Evolutionary conservation across 2,113 vertebrate genomes (phyloP), one percentile per base, ranked within the genome.

Genomic region (Glaucidium brasilianum): DNA sequence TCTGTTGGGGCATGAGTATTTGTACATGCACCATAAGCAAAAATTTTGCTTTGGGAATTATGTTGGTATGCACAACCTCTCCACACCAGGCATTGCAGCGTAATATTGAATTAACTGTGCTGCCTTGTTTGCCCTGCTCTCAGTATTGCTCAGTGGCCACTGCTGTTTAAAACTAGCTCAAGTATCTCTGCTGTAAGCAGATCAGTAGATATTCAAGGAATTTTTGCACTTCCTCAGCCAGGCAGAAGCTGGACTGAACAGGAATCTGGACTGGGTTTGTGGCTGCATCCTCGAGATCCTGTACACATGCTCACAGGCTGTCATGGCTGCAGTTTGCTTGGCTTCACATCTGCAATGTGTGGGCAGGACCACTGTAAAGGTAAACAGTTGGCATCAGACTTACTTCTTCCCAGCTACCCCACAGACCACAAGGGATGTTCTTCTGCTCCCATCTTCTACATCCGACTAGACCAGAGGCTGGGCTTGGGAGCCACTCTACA

Each of bases 81-180:
- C 43, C 39, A 68, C 26, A 22, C 2, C 0, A 0, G 49, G 49
- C 76, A 80, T 32, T 15, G 8, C n/a, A 43, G 34, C 3, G 1
- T 35, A 52, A 77, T 9, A 49, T 1, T 71, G 71, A 79, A 94
- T 73, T 73, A 92, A 76, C 62, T 66, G 53, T 7, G 68, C 68
- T 71, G 60, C 58, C 52, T 63, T 67, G 80, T 63, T 90, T 63
- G 35, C 12, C 32, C 68, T 74, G 55, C 20, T 77, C 47, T 84
- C 45, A n/a, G 15, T 37, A 66, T 17, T 67, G 60, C 60, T 87
- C 77, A 74, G 2, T 21, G 27, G 29, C 20, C 37, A 29, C 12
- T 35, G 30, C 49, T 85, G 41, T 63, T 90, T 71, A 52, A 64
- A 83, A 92, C 43, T 5, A 67, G 32, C n/a, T 78, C 69, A 90